Evolutionary conservation across 64 coral and sea anemone species (phyloP).

Genomic region (Stichodactyla helianthus): DNA sequence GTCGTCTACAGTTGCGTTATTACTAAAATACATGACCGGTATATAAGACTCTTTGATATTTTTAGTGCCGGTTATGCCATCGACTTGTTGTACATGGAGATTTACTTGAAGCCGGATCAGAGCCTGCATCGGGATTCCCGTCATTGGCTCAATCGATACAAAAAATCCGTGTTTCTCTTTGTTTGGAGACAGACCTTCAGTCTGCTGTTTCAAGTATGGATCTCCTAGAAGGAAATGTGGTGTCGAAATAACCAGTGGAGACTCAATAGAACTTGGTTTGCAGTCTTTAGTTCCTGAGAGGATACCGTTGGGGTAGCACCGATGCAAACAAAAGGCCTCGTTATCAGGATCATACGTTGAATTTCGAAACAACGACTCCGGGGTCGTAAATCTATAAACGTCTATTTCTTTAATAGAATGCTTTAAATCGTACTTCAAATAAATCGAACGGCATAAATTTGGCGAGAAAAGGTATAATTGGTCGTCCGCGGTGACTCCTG

Average conservation of each 20-base stretch:
- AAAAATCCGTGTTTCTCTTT: constrained; percentile 56
- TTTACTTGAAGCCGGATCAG: constrained; percentile 59
- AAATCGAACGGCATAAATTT: constrained; percentile 71
- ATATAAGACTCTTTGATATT: constrained; percentile 36
- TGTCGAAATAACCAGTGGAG: constrained; percentile 64
- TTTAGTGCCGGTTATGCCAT: constrained; percentile 36
- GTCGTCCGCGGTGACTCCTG: constrained; percentile 3
- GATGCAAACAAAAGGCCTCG: constrained; percentile 59
- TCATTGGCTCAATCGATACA: constrained; percentile 58
- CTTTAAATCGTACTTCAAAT: constrained; percentile 44
- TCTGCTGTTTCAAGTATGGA: constrained; percentile 35
- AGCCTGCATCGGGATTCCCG: constrained; percentile 54
- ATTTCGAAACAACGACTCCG: constrained; percentile 52
- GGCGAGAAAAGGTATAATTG: constrained; percentile 60
- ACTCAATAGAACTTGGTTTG: constrained; percentile 2
- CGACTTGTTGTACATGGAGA: constrained; percentile 40
- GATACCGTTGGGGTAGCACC: constrained; percentile 67
- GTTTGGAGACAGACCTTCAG: constrained; percentile 57
- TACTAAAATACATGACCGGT: constrained; percentile 69
- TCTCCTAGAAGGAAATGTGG: constrained; percentile 87
- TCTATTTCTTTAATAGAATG: constrained; percentile 37
- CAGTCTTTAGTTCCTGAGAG: constrained; percentile 42
- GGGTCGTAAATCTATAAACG: constrained; percentile 50
- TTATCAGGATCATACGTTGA: constrained; percentile 43
- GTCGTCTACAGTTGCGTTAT: constrained; percentile 34